Conservation (phyloP, 2,797 vertebrate genomes). For the Hydrolagus colliei region DNA sequence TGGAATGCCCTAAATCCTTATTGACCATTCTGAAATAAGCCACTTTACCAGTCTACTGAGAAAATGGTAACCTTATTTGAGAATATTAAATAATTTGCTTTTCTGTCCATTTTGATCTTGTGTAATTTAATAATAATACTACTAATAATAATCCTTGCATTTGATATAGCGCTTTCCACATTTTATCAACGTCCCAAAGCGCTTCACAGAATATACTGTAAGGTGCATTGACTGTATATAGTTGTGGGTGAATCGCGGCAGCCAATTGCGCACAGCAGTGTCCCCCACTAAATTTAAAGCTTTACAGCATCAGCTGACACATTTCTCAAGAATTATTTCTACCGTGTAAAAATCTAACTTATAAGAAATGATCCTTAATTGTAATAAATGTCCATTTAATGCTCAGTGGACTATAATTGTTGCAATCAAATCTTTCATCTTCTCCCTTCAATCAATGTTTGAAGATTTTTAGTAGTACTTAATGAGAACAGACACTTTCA, state of each 20-base stretch:
- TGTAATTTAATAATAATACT: not conserved
- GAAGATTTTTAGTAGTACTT: conserved; percentile 20
- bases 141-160: too few relatives aligned
- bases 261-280: too few relatives aligned
- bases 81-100: not conserved
- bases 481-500: conserved; percentile 31
- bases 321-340: not conserved
- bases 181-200: too few relatives aligned
- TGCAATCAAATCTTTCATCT: conserved; percentile 25
- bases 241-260: too few relatives aligned
- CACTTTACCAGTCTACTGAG: too few relatives aligned
- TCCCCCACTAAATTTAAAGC: too few relatives aligned
- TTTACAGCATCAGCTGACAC: not conserved
- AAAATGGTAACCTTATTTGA: too few relatives aligned
- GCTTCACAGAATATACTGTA: too few relatives aligned
- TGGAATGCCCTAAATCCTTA: too few relatives aligned
- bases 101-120: not conserved
- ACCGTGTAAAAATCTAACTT: not conserved
- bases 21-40: too few relatives aligned
- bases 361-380: conserved; percentile 16
- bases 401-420: conserved; percentile 9
- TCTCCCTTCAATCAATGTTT: not conserved
- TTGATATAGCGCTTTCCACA: too few relatives aligned
- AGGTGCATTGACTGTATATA: too few relatives aligned
- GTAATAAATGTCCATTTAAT: conserved; percentile 26